Evolutionary conservation across 2,797 vertebrate genomes (phyloP), one percentile per base, ranked within the genome.

Genomic region (Gymnothorax javanicus): DNA sequence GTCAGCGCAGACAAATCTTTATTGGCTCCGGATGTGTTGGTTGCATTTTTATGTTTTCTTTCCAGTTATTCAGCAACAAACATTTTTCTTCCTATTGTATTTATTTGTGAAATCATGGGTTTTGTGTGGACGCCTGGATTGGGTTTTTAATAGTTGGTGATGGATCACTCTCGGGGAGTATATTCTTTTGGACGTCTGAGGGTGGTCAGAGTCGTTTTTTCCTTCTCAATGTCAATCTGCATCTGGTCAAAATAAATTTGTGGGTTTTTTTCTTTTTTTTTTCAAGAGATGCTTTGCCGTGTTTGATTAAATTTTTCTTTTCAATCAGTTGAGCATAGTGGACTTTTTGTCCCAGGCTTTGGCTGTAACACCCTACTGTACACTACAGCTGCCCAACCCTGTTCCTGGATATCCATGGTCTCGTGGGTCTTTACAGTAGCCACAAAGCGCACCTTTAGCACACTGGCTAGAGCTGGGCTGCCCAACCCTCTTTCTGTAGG

Each of bases 71-170:
- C 27, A 12, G 71, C 43, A 13, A 43, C 43, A 13, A 73, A 17
- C 56, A 60, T 23, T 59, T 77, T 87, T n/a, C 82, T 84, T 71
- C 1, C 2, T 43, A 43, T 43, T 43, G 33, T 43, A 62, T 57
- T 73, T 43, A 87, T 20, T 85, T 56, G 27, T 58, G 27, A 43
- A 73, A 73, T 60, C 54, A 84, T 87, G 43, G 52, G 27, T 60
- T 83, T 75, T 57, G 57, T 77, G 54, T 69, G 67, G 62, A 79
- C 84, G 7, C 57, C 11, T 64, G 33, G n/a, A 73, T 56, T 75
- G 52, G 58, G 54, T 33, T 33, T 73, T 73, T 73, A 73, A 73
- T 73, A 3, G 33, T 27, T 25, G 69, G 25, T 85, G 71, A 71
- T 43, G 71, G 50, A 54, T 85, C 17, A 27, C 25, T 7, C 64